These are phyloP conservation scores for Spizella passerina DNA, from an alignment of 2,797 vertebrate genomes.

Conservation along the genomic window DNA sequence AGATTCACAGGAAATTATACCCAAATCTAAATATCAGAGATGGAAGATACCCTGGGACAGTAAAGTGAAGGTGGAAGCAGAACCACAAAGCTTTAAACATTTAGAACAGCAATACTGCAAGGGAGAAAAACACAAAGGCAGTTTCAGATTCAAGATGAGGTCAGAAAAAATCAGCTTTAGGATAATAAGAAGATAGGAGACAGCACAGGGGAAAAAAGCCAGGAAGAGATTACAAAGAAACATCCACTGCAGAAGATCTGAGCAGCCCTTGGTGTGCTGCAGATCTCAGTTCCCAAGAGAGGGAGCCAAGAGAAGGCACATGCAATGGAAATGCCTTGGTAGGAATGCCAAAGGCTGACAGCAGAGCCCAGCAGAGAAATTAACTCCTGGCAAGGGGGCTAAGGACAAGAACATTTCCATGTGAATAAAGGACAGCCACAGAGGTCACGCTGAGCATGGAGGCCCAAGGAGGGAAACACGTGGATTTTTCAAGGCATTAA, in stretches of 20 bases:
- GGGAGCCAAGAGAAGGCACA: background rate
- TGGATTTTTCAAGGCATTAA: background rate
- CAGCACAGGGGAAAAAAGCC: accelerated
- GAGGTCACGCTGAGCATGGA: background rate
- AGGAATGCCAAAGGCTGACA: background rate
- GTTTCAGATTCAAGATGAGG: background rate
- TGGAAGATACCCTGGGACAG: background rate
- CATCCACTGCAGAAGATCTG: background rate
- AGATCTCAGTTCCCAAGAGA: background rate
- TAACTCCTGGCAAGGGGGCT: background rate
- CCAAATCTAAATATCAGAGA: background rate
- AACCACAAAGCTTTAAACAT: background rate
- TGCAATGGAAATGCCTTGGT: background rate
- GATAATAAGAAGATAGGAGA: background rate
- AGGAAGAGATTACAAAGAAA: background rate
- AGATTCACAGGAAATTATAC: background rate
- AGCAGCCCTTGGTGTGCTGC: background rate
- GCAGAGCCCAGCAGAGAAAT: background rate
- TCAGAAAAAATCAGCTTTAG: background rate
- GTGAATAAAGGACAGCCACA: background rate
- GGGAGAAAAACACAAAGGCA: background rate
- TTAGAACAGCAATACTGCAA: background rate
- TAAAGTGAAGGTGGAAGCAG: background rate
- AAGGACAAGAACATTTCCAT: background rate
- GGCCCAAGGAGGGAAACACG: background rate